Conservation (phyloP, 2,113 vertebrate species). For the Ariopsis seemanni region DNA sequence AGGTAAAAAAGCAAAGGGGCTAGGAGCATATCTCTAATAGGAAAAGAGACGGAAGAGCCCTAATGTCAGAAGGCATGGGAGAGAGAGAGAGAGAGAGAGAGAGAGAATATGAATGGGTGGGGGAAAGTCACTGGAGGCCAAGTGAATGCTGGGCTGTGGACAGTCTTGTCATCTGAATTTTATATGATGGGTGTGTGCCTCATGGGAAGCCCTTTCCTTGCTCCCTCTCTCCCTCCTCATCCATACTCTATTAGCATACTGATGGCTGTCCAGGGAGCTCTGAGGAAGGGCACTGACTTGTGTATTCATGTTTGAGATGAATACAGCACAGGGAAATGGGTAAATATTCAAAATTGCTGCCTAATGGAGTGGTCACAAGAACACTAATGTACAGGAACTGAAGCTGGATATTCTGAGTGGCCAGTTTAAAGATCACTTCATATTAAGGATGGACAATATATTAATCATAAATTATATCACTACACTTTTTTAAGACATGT, state of each 20-base stretch:
- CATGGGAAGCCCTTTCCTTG: conserved; percentile 21
- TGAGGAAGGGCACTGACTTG: conserved; percentile 24
- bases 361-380: neutral
- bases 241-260: conserved; percentile 43
- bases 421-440: neutral
- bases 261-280: conserved; percentile 38
- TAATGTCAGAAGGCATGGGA: neutral
- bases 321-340: conserved; percentile 15
- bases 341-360: conserved; percentile 7
- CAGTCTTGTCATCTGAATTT: conserved; percentile 45
- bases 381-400: neutral
- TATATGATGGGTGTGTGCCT: conserved; percentile 44
- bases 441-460: neutral
- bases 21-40: neutral
- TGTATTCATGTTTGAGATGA: conserved; percentile 22
- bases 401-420: neutral
- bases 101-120: neutral
- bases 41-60: neutral
- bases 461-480: neutral
- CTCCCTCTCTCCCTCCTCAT: conserved; percentile 22
- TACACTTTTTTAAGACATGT: neutral
- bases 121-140: conserved; percentile 3
- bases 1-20: neutral
- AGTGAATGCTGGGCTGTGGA: conserved; percentile 23
- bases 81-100: conserved; percentile 2